Evolutionary conservation across 2,888 invertebrate species (phyloP).

Genomic region (Rhamnusium bicolor): DNA sequence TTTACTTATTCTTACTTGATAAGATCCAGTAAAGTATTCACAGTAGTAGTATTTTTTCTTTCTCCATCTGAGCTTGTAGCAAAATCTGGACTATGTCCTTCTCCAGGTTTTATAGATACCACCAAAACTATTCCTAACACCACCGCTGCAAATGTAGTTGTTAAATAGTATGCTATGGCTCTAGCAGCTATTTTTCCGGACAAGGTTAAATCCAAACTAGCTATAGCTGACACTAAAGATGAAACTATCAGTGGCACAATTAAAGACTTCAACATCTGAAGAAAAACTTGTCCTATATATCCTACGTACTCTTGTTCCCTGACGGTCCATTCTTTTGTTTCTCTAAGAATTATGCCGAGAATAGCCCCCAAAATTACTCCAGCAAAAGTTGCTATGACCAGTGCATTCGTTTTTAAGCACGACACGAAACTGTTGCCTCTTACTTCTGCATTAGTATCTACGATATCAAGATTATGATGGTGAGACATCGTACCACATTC

Average conservation of each 20-base stretch:
- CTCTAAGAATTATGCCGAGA: slow-evolving; percentile 72
- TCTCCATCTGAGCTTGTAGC: not conserved
- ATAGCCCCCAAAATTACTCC: slow-evolving; percentile 74
- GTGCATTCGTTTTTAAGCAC: slow-evolving; percentile 69
- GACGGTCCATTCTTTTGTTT: slow-evolving; percentile 69
- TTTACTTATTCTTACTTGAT: slow-evolving; percentile 10
- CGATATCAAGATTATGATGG: not conserved
- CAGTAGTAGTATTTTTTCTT: not conserved
- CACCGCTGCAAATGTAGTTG: slow-evolving; percentile 80
- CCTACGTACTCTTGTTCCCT: slow-evolving; percentile 80
- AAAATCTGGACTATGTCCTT: slow-evolving; percentile 39
- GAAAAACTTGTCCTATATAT: slow-evolving; percentile 78
- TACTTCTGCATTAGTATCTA: not conserved
- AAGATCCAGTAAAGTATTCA: slow-evolving; percentile 22
- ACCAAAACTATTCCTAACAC: slow-evolving; percentile 82
- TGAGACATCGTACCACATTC: not conserved
- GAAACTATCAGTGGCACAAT: slow-evolving; percentile 82
- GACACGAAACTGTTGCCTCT: slow-evolving; percentile 51
- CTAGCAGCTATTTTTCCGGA: slow-evolving; percentile 79
- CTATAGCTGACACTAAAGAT: slow-evolving; percentile 79
- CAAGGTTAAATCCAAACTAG: slow-evolving; percentile 78
- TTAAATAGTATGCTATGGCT: slow-evolving; percentile 80
- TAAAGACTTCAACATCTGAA: slow-evolving; percentile 82
- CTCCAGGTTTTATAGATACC: slow-evolving; percentile 77
- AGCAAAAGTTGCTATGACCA: slow-evolving; percentile 74